These are phyloP conservation scores for Ctenodactylus gundi DNA, from an alignment of 2,113 vertebrate species.

Conservation along the genomic window DNA sequence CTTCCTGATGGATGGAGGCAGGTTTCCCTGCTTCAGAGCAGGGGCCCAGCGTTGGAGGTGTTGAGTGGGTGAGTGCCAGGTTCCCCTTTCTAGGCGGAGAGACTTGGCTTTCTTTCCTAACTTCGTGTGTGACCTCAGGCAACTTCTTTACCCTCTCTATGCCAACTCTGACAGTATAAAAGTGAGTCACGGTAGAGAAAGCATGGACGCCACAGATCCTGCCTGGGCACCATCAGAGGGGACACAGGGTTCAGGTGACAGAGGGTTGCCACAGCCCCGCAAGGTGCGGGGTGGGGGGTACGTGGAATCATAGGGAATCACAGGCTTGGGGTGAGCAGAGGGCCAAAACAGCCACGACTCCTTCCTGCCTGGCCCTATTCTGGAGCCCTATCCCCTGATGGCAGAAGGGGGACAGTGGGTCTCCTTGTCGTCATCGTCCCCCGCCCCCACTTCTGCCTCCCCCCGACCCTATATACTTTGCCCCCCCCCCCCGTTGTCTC, in stretches of 20 bases:
- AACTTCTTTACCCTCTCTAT: background rate
- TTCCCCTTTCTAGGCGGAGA: background rate
- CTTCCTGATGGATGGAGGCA: background rate
- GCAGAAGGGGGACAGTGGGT: background rate
- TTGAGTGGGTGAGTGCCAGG: background rate
- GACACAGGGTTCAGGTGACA: background rate
- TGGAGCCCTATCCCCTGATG: no score
- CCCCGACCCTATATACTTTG: background rate
- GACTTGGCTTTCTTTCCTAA: background rate
- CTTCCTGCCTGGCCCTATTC: background rate
- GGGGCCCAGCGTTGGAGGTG: background rate
- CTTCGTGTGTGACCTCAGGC: background rate
- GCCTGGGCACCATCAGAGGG: background rate
- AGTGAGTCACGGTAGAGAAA: background rate
- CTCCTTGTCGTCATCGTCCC: rapidly evolving
- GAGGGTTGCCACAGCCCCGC: background rate
- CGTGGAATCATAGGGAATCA: background rate
- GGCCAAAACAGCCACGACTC: background rate
- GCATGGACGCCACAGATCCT: background rate
- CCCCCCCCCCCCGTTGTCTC: no score
- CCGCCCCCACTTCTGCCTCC: no score
- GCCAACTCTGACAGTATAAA: background rate
- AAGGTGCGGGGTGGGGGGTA: rapidly evolving
- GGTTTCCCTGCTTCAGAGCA: background rate
- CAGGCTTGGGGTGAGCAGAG: background rate